Percentiles rank a stretch among this genome's conserved stretches.
Evolutionary conservation across 2,797 vertebrate genomes (phyloP).

Genomic region (Morelia viridis): DNA sequence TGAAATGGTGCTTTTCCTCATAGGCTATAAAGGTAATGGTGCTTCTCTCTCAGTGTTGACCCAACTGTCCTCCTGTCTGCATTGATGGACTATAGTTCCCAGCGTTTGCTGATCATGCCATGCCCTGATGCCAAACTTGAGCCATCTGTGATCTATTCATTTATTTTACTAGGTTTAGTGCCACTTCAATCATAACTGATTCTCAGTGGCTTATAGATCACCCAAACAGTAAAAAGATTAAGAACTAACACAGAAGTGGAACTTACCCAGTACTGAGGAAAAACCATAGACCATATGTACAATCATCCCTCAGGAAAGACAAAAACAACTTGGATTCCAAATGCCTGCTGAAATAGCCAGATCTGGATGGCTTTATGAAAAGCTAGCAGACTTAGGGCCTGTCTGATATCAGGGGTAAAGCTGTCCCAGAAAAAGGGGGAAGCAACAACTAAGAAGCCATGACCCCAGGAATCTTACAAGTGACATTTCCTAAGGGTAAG

Average conservation of each 20-base stretch:
- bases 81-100: neutral
- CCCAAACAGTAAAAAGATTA: neutral
- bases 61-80: neutral
- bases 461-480: neutral
- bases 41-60: neutral
- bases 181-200: neutral
- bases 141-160: neutral
- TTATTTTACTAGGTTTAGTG: neutral
- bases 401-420: neutral
- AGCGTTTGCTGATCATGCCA: neutral
- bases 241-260: neutral
- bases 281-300: neutral
- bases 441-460: neutral
- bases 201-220: neutral
- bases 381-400: neutral
- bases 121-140: neutral
- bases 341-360: neutral
- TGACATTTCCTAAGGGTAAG: neutral
- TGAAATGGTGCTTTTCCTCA: neutral
- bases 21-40: neutral
- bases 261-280: neutral
- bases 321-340: neutral
- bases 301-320: neutral
- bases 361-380: neutral
- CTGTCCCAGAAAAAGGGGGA: neutral